Base-by-base conservation (phyloP, 2,113 vertebrate genomes). In the Tauraco erythrolophus region DNA sequence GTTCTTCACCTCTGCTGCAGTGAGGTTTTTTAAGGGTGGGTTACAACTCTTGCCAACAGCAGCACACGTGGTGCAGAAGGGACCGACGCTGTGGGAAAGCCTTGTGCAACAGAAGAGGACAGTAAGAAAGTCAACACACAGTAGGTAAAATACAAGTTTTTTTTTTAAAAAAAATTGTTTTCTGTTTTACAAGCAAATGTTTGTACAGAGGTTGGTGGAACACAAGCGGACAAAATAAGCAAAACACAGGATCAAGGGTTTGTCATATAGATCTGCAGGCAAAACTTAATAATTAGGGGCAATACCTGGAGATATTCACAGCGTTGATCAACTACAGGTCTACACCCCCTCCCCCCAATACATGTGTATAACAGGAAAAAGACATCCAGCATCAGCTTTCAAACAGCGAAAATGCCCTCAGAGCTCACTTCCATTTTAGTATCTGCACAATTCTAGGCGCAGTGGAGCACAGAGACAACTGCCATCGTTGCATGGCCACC, bases 151-250 rank as follows among this genome's bases (percentile, higher is more conserved):
- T 89, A 94, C 57, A 84, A 76, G 46, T 7, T 37, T 93, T 88
- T 57, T 51, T 43, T 43, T 43, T 43, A 43, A 43, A 8, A 13
- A 75, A 92, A 93, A 96, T 7, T 4, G 60, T 61, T 77, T 23
- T 92, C 82, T 35, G 56, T 89, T 96, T 97, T 95, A 97, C 89
- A 96, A 84, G 93, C 88, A 45, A 37, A 27, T 58, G 69, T 95
- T 94, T 91, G 74, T 92, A 96, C 94, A 97, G 94, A 95, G 53
- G 37, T 50, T 69, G 84, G 74, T 54, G 65, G 79, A 57, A 79
- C 86, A 93, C 74, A 76, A 90, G 79, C 11, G 2, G 86, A 87
- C 33, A 89, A 92, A 91, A 58, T 39, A 78, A 91, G 61, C 17
- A 4, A 33, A 96, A 96, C 79, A 95, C 89, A 70, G 89, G 69